Conservation (phyloP, 2,113 vertebrate genomes). For the Philantomba maxwellii region DNA sequence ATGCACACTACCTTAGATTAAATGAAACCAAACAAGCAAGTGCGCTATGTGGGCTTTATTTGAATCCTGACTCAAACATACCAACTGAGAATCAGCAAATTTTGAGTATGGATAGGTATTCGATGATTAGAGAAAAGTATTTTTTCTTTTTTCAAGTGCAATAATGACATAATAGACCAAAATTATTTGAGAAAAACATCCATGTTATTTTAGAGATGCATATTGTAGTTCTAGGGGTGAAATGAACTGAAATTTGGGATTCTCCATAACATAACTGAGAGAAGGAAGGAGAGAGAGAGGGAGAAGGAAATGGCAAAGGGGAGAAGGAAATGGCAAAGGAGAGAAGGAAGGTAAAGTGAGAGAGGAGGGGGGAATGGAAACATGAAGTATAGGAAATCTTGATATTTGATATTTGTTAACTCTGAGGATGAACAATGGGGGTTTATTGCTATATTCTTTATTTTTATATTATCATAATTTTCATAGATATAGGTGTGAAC, state of each 20-base stretch:
- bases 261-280: neutral
- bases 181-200: neutral
- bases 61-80: neutral
- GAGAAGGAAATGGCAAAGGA: neutral
- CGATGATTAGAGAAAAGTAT: neutral
- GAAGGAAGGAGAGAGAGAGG: neutral
- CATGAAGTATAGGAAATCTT: neutral
- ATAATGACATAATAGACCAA: neutral
- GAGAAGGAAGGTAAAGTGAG: neutral
- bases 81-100: neutral
- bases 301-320: neutral
- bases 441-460: neutral
- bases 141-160: neutral
- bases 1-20: neutral
- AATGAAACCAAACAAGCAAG: neutral
- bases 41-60: neutral
- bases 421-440: neutral
- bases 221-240: neutral
- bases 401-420: neutral
- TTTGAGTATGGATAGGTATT: neutral
- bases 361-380: neutral
- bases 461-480: neutral
- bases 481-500: neutral
- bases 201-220: neutral
- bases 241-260: neutral